These are phyloP conservation scores for Epirrhoe tristata DNA, from an alignment of 2,888 invertebrate species.

Conservation along the genomic window DNA sequence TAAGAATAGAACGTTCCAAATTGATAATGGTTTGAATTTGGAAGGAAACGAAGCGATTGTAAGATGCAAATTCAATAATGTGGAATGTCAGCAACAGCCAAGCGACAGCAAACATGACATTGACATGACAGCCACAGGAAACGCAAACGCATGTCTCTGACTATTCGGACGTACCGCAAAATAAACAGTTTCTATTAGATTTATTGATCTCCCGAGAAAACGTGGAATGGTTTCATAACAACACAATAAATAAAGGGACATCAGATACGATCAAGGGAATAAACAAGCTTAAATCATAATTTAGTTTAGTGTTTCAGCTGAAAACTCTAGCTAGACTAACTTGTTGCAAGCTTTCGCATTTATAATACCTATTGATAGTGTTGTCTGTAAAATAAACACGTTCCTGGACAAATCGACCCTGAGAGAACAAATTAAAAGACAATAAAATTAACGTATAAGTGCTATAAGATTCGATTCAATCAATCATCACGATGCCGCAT, in stretches of 20 bases:
- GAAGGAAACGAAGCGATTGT: slow-evolving; percentile 12
- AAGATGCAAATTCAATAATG: slow-evolving; percentile 14
- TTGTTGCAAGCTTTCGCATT: no score
- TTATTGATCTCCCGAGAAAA: slow-evolving; percentile 15
- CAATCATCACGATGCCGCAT: neutral
- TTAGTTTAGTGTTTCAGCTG: neutral
- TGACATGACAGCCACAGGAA: slow-evolving; percentile 36
- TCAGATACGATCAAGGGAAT: slow-evolving; percentile 10
- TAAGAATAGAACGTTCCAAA: neutral
- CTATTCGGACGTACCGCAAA: slow-evolving; percentile 30
- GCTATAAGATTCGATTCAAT: neutral
- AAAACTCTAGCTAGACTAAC: no score
- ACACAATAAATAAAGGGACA: slow-evolving; percentile 14
- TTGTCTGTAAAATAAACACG: neutral
- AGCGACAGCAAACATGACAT: slow-evolving; percentile 24
- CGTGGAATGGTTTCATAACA: slow-evolving; percentile 20
- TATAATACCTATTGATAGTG: no score
- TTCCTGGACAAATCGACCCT: neutral
- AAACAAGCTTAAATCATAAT: slow-evolving; percentile 1
- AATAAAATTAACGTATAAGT: neutral
- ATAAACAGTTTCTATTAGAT: slow-evolving; percentile 33
- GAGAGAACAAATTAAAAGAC: neutral
- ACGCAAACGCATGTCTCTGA: slow-evolving; percentile 31
- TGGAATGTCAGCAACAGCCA: slow-evolving; percentile 28
- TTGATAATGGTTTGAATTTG: neutral